Percentiles rank a stretch among this genome's conserved stretches.
phyloP scores from a whole-genome alignment of 1,140 invertebrate genomes.

The Bombus difficillimus region DNA sequence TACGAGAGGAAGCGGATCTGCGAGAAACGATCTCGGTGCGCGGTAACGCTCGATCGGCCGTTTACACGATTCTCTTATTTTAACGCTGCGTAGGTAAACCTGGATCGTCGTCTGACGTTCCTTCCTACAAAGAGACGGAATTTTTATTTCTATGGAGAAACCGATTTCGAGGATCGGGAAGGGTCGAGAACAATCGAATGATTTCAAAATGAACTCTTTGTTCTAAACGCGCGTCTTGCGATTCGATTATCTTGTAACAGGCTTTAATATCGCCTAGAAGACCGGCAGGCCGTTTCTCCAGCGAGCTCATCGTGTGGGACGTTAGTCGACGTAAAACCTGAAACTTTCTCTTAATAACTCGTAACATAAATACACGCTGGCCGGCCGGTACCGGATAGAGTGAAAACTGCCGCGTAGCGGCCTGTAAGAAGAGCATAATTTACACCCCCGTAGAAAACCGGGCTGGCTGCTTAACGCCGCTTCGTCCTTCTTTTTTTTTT shows the following conservation, averaged over 20 bases:
- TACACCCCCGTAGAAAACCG: slow-evolving; percentile 48
- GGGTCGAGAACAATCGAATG: not conserved
- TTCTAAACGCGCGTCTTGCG: not conserved
- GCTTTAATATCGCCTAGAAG: slow-evolving; percentile 18
- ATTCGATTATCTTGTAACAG: not conserved
- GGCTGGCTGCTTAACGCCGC: slow-evolving; percentile 29
- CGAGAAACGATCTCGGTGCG: not conserved
- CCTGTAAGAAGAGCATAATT: slow-evolving; percentile 50
- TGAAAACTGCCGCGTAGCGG: slow-evolving; percentile 38
- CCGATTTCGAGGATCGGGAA: not conserved
- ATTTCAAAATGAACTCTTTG: not conserved
- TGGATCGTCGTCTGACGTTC: no score
- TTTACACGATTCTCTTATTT: not conserved
- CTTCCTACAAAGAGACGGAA: no score
- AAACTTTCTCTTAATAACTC: slow-evolving; percentile 64
- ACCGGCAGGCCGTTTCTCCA: slow-evolving; percentile 27
- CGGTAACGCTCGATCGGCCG: not conserved
- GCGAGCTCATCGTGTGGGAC: slow-evolving; percentile 32
- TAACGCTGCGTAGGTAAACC: not conserved
- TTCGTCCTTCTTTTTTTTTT: not conserved
- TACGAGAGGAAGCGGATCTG: not conserved
- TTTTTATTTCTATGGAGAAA: not conserved
- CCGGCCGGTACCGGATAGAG: slow-evolving; percentile 23
- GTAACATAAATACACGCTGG: slow-evolving; percentile 56
- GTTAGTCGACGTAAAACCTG: slow-evolving; percentile 50